Evolutionary conservation across 2,797 vertebrate genomes (phyloP).

Genomic region (Vipera ursinii): DNA sequence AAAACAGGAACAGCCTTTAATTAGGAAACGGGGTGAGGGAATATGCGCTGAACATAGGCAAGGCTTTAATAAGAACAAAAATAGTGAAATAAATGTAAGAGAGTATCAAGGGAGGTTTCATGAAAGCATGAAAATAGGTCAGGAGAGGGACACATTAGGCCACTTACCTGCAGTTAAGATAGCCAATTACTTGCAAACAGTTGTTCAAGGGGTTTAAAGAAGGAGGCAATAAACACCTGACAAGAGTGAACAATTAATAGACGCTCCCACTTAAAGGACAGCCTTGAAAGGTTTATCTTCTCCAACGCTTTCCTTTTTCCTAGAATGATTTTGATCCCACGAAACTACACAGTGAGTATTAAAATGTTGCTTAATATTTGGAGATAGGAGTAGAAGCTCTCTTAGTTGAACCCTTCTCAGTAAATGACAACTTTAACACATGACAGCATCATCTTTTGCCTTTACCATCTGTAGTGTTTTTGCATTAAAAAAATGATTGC

Average conservation of each 20-base stretch:
- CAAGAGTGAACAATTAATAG: constrained; percentile 19
- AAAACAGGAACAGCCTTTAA: not conserved
- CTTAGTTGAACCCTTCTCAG: not conserved
- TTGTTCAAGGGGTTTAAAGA: constrained; percentile 15
- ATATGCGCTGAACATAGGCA: not conserved
- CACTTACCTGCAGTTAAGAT: constrained; percentile 27
- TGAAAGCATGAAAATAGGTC: constrained; percentile 23
- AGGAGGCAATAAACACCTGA: constrained; percentile 22
- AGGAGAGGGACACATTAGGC: constrained; percentile 22
- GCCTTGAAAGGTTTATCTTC: constrained; percentile 5
- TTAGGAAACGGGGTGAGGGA: constrained; percentile 5
- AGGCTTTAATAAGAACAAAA: constrained; percentile 5
- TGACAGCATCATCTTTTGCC: not conserved
- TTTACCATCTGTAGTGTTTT: not conserved
- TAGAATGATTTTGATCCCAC: not conserved
- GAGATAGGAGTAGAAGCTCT: not conserved
- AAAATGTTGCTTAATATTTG: not conserved
- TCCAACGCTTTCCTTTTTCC: not conserved
- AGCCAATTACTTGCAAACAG: constrained; percentile 17
- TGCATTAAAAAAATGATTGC: not conserved
- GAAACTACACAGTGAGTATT: not conserved
- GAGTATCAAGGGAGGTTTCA: constrained; percentile 5
- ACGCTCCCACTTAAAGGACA: not conserved
- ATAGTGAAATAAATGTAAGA: not conserved
- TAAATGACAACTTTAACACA: not conserved